phyloP scores from a whole-genome alignment of 35 echinoderm and acorn worm genomes.

The Stichopus chloronotus region DNA sequence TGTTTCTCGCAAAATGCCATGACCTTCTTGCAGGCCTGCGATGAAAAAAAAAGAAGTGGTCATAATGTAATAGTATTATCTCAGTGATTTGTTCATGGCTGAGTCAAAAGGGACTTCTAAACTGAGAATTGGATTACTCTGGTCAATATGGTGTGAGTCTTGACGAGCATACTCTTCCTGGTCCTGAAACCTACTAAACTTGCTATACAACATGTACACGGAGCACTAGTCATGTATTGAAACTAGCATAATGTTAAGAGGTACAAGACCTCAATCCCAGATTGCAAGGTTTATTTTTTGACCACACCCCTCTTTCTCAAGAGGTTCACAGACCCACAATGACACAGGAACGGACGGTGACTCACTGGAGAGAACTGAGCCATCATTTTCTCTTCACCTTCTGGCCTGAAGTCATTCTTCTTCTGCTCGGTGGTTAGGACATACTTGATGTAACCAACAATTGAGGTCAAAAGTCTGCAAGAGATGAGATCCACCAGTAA shows the following conservation, averaged over 20 bases:
- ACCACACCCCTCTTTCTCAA: too few relatives aligned
- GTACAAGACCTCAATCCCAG: too few relatives aligned
- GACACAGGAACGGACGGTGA: not conserved
- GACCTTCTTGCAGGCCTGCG: conserved; percentile 89
- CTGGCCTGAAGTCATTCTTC: conserved; percentile 96
- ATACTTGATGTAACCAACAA: conserved; percentile 91
- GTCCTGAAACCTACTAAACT: too few relatives aligned
- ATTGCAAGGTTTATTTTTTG: too few relatives aligned
- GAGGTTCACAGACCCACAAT: too few relatives aligned
- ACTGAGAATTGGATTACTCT: not conserved
- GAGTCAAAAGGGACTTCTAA: not conserved
- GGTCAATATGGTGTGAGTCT: not conserved
- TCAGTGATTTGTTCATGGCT: not conserved
- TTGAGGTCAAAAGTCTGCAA: conserved; percentile 71
- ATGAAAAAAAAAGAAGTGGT: conserved; percentile 8
- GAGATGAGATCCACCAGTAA: not conserved
- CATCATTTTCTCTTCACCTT: conserved; percentile 74
- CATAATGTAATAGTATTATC: too few relatives aligned
- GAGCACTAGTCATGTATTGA: too few relatives aligned
- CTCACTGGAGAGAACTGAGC: conserved; percentile 83
- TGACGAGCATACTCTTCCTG: not conserved
- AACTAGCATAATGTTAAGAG: too few relatives aligned
- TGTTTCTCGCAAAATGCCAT: conserved; percentile 85
- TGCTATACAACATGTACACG: too few relatives aligned
- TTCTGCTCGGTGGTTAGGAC: conserved; percentile 89